These are phyloP conservation scores for Petrolisthes manimaculis DNA, from an alignment of 2,888 invertebrate genomes.

Conservation along the genomic window DNA sequence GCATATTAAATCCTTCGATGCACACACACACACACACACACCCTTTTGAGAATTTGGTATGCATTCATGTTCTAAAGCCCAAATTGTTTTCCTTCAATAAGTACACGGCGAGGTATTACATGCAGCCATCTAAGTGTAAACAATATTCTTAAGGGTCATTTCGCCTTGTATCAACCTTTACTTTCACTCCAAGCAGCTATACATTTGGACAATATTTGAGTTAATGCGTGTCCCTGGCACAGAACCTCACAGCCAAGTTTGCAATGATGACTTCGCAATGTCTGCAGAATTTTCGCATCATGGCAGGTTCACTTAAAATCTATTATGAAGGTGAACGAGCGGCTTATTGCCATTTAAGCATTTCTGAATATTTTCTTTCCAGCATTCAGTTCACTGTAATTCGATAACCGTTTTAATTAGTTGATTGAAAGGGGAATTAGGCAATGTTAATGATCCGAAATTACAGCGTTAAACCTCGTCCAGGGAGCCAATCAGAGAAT, in stretches of 20 bases:
- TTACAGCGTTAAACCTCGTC: conserved; percentile 1
- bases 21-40: no score
- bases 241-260: background rate
- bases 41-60: no score
- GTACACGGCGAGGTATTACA: no score
- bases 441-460: conserved; percentile 25
- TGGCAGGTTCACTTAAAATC: background rate
- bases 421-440: background rate
- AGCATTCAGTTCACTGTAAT: conserved; percentile 18
- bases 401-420: conserved; percentile 13
- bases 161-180: no score
- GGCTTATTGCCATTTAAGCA: background rate
- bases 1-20: no score
- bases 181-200: no score
- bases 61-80: no score
- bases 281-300: background rate
- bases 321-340: background rate
- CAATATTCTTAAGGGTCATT: no score
- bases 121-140: no score
- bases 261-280: background rate
- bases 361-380: background rate
- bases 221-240: no score
- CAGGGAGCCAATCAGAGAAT: conserved; percentile 16
- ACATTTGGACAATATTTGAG: no score
- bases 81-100: no score